Base-by-base conservation (phyloP, 2,888 invertebrate species). In the Aplocera efformata region DNA sequence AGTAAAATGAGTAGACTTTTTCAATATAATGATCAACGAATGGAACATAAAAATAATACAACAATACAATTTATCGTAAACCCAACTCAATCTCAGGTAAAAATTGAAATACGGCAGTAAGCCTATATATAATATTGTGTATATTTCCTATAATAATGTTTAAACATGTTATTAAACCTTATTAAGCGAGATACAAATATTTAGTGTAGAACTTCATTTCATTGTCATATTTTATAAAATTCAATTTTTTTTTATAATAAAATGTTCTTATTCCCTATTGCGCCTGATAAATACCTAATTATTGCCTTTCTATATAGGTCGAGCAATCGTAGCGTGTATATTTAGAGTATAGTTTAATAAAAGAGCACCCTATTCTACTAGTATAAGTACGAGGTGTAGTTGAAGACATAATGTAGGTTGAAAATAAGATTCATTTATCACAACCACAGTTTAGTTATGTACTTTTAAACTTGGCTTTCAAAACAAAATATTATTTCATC, bases 231-330 rank as follows among this genome's bases (percentile, higher is more conserved):
- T 67, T 60, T 72, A 73, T 75, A 76, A 79, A 72, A 65, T 61
- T 48, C 51, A 57, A 64, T 66, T 67, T 62, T 61, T 48, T 25
- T 30, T 30, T 32, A 10, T 36, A 58, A 50, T 63, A 56, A 38
- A 58, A 74, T 72, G 59, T 61, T 60, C 59, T 74, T 69, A 67
- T 44, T 56, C 63, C 45, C 62, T 69, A 73, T 67, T 71, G 70
- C 61, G 44, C 51, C 50, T 60, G 53, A 63, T 68, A 68, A 53
- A 39, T 30, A 58, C 42, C 71, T 80, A 75, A 57, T 79, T 83
- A 81, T 82, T 81, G 80, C 82, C 77, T 67, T 60, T 69, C 60
- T 69, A 46, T 52, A 69, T 70, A 64, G 59, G 67, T 68, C 66
- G 61, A 68, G 64, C 65, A 46, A 56, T 55, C 60, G 54, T 57